phyloP scores from a whole-genome alignment of 2,888 invertebrate genomes.

The Icerya purchasi region DNA sequence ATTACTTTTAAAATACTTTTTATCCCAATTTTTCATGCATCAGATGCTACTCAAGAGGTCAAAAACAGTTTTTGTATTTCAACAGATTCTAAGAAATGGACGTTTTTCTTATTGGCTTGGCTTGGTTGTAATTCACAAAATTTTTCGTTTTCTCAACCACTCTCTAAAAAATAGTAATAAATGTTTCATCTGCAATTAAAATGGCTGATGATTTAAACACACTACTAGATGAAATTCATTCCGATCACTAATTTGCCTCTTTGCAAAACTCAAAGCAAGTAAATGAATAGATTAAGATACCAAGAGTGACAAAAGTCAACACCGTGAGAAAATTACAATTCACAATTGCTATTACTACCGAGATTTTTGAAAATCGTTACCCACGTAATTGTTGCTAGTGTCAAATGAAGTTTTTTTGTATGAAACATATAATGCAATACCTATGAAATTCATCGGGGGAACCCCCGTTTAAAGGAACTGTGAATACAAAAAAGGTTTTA shows the following conservation, averaged over 20 bases:
- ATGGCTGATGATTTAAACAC: conserved; percentile 4
- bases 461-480: too few species aligned
- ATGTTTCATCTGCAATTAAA: conserved; percentile 5
- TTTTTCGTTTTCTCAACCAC: conserved; percentile 8
- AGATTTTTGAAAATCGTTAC: too few species aligned
- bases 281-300: conserved; percentile 8
- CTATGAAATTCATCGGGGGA: too few species aligned
- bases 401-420: too few species aligned
- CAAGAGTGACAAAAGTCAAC: background rate
- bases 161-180: conserved; percentile 5
- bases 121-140: conserved; percentile 7
- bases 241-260: conserved; percentile 2
- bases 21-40: conserved; percentile 1
- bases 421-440: too few species aligned
- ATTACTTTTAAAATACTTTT: conserved; percentile 10
- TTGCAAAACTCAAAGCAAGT: conserved; percentile 1
- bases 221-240: conserved; percentile 3
- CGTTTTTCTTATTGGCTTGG: conserved; percentile 10
- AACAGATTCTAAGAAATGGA: conserved; percentile 10
- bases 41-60: conserved; percentile 7
- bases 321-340: conserved; percentile 1
- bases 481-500: too few species aligned
- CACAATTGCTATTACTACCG: too few species aligned
- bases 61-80: conserved; percentile 9
- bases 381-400: too few species aligned